Evolutionary conservation across 2,797 vertebrate species (phyloP).

Genomic region (Schizothorax lantsangensis): DNA sequence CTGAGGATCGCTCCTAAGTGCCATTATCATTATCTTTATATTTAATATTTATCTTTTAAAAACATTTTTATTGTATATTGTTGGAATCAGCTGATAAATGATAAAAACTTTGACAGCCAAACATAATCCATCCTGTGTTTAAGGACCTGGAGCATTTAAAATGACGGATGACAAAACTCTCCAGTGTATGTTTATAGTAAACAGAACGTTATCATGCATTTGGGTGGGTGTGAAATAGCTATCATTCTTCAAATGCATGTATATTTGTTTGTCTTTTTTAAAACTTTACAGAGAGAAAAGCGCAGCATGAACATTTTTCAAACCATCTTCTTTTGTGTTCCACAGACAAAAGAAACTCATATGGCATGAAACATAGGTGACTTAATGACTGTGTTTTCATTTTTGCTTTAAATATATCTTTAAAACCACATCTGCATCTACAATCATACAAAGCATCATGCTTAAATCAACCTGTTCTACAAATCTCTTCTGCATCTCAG

Average conservation of each 20-base stretch:
- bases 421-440: neutral
- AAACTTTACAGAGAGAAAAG: neutral
- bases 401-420: neutral
- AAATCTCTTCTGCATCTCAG: constrained; percentile 25
- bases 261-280: neutral
- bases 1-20: too few species aligned
- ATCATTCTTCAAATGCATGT: neutral
- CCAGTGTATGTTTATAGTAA: too few species aligned
- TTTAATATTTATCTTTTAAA: too few species aligned
- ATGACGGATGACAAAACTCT: too few species aligned
- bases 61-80: too few species aligned
- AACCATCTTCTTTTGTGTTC: neutral
- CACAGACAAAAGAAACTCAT: neutral
- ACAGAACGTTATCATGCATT: too few species aligned
- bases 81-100: too few species aligned
- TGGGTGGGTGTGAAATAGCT: too few species aligned
- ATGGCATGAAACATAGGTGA: neutral
- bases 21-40: too few species aligned
- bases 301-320: neutral
- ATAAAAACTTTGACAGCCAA: too few species aligned
- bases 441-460: neutral
- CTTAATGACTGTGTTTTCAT: neutral
- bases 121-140: too few species aligned
- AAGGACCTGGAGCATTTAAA: too few species aligned
- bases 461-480: constrained; percentile 1